Conservation (phyloP, 2,888 invertebrate genomes). For the Oscheius sp. region DNA sequence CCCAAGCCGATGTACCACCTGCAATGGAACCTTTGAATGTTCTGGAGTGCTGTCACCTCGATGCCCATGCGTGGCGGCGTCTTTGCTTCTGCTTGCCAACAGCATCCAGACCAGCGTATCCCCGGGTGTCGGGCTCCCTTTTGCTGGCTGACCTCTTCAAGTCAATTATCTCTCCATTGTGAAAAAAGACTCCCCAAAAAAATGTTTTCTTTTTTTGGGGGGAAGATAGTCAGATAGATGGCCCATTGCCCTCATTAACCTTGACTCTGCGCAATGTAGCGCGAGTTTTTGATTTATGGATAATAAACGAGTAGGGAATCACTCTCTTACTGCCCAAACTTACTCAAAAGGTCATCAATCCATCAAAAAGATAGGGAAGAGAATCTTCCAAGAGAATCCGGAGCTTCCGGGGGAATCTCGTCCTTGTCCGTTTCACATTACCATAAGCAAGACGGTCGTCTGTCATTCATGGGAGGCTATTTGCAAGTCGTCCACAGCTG, state of each 20-base stretch:
- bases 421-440: constrained; percentile 15
- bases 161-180: not conserved
- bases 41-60: not conserved
- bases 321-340: not conserved
- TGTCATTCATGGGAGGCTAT: constrained; percentile 21
- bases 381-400: no score
- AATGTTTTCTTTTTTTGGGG: constrained; percentile 6
- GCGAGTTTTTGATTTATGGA: constrained; percentile 26
- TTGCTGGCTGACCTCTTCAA: not conserved
- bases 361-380: no score
- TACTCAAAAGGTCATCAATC: not conserved
- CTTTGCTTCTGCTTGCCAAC: not conserved
- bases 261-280: constrained; percentile 30
- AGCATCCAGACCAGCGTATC: constrained; percentile 1
- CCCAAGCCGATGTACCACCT: not conserved
- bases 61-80: constrained; percentile 7
- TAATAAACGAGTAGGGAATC: constrained; percentile 13
- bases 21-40: no score
- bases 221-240: not conserved
- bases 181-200: not conserved
- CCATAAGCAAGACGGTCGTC: constrained; percentile 18
- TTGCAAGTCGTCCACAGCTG: constrained; percentile 28
- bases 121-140: constrained; percentile 9
- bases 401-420: not conserved
- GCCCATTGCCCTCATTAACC: constrained; percentile 30